These are phyloP conservation scores for Ochotona princeps DNA, from an alignment of 2,113 vertebrate species.

Conservation along the genomic window DNA sequence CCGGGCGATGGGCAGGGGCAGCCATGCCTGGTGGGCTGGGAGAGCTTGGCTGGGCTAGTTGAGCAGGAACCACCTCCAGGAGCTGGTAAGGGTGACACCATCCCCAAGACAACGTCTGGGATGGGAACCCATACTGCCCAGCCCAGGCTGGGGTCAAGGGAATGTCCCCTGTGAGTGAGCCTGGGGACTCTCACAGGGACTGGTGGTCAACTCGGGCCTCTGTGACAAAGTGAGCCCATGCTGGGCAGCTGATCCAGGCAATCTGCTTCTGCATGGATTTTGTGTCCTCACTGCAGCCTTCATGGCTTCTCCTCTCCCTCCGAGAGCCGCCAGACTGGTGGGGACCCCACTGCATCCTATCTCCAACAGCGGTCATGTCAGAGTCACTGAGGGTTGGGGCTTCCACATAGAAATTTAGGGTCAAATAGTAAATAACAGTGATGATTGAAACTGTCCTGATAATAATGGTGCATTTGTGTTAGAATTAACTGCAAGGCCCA, in stretches of 20 bases:
- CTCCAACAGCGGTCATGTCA: not conserved
- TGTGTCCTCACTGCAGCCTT: not conserved
- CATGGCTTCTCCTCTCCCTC: not conserved
- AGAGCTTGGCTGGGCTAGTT: too few species aligned
- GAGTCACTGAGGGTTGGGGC: not conserved
- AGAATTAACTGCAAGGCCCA: not conserved
- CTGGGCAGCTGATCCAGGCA: too few species aligned
- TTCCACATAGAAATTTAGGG: not conserved
- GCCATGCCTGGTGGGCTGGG: too few species aligned
- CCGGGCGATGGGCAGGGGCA: too few species aligned
- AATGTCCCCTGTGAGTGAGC: not conserved
- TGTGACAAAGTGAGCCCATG: rapidly evolving
- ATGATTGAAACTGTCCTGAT: not conserved
- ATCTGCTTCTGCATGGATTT: not conserved
- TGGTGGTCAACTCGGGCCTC: rapidly evolving
- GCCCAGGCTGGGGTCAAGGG: not conserved
- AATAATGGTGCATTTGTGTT: not conserved
- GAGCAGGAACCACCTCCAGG: not conserved
- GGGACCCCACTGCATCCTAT: not conserved
- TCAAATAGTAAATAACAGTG: not conserved
- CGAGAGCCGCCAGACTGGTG: not conserved
- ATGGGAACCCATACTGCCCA: not conserved
- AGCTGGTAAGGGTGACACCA: not conserved
- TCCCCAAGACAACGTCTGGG: not conserved
- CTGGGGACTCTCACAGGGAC: not conserved